Evolutionary conservation across 2,797 vertebrate genomes (phyloP).

Genomic region (Gallirallus australis): DNA sequence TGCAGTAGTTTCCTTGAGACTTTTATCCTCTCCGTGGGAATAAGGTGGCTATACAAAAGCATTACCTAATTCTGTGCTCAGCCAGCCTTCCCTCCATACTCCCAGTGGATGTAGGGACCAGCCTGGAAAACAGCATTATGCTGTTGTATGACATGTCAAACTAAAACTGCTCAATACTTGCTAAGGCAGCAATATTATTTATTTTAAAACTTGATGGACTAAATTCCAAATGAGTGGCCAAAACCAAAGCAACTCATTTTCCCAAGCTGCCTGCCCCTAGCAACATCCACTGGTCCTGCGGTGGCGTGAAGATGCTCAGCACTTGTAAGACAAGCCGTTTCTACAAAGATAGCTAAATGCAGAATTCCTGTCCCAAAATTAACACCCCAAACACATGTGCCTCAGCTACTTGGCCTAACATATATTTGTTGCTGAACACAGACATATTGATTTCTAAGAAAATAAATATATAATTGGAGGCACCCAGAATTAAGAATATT

Average conservation of each 20-base stretch:
- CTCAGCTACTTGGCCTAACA: background rate
- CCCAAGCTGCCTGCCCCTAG: background rate
- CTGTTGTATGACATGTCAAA: fast-evolving
- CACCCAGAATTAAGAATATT: background rate
- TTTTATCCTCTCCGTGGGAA: background rate
- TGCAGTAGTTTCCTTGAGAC: background rate
- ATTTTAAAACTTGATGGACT: background rate
- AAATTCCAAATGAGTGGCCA: background rate
- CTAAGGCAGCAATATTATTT: background rate
- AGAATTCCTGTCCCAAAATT: background rate
- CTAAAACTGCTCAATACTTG: background rate
- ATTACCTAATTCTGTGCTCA: background rate
- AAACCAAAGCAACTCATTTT: background rate
- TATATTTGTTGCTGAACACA: background rate
- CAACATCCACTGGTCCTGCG: fast-evolving
- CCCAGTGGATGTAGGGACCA: fast-evolving
- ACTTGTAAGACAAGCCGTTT: background rate
- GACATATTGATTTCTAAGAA: background rate
- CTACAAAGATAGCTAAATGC: background rate
- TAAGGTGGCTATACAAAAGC: background rate
- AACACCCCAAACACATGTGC: fast-evolving
- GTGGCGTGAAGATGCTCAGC: background rate
- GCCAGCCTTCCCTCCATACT: background rate
- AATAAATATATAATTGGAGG: background rate
- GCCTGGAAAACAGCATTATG: background rate